phyloP scores from a whole-genome alignment of 2,113 vertebrate species.

The Myiozetetes cayanensis region DNA sequence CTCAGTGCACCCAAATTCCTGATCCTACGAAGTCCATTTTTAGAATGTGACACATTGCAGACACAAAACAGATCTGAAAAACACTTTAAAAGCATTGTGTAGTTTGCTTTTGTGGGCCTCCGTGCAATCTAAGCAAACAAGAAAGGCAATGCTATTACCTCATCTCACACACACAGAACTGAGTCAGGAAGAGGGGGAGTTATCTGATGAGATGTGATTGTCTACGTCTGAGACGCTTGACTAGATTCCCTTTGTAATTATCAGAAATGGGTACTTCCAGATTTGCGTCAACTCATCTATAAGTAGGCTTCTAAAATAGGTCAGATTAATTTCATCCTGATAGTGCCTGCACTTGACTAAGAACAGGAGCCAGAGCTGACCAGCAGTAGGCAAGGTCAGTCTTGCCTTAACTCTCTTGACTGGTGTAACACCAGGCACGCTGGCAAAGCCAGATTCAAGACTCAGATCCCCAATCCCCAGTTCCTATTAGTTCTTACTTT shows the following conservation, averaged over 20 bases:
- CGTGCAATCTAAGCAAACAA: not conserved
- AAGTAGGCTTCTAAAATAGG: not conserved
- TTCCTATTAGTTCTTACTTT: fast-evolving
- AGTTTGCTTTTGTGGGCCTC: not conserved
- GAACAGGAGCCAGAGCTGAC: not conserved
- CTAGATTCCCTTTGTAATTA: slow-evolving; percentile 17
- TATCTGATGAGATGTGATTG: not conserved
- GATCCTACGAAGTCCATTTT: not conserved
- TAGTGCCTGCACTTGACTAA: not conserved
- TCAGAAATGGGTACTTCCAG: slow-evolving; percentile 4
- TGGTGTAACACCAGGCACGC: fast-evolving
- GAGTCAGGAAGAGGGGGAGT: slow-evolving; percentile 39
- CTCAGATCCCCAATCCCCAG: not conserved
- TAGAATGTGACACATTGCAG: not conserved
- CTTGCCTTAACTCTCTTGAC: not conserved
- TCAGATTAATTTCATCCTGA: not conserved
- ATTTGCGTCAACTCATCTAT: slow-evolving; percentile 12
- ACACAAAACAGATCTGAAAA: not conserved
- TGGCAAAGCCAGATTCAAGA: not conserved
- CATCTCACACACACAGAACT: not conserved
- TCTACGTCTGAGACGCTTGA: not conserved
- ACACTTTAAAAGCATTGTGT: not conserved
- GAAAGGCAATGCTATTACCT: slow-evolving; percentile 15
- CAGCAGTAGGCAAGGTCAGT: not conserved
- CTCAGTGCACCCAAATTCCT: not conserved